A percentile compares a stretch with the other conserved stretches of the same genome.
Evolutionary conservation across 2,113 vertebrate species (phyloP).

Genomic region (Mormoops blainvillei): DNA sequence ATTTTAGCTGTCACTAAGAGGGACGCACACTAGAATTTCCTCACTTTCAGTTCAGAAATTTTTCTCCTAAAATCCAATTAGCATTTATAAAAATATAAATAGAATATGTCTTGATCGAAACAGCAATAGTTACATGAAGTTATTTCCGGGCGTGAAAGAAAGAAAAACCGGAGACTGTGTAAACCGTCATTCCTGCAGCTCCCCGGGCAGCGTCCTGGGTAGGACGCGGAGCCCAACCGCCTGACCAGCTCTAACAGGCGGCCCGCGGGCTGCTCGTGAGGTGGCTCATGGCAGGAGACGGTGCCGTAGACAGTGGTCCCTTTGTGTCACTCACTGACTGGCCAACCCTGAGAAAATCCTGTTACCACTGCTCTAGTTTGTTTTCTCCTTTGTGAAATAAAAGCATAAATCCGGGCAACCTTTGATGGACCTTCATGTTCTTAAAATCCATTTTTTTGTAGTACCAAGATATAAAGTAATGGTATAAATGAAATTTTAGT

Average conservation of each 20-base stretch:
- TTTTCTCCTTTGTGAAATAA: neutral
- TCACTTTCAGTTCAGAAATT: conserved; percentile 3
- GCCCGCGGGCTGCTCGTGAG: accelerated
- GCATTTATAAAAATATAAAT: conserved; percentile 52
- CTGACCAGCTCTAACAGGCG: accelerated
- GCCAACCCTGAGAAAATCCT: neutral
- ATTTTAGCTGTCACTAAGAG: conserved; percentile 39
- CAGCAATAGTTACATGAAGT: neutral
- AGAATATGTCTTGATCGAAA: conserved; percentile 45
- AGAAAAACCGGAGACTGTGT: neutral
- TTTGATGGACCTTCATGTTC: neutral
- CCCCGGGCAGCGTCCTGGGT: too few relatives aligned
- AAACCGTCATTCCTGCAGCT: neutral
- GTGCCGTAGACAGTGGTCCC: too few relatives aligned
- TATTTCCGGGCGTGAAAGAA: conserved; percentile 21
- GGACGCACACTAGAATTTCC: conserved; percentile 48
- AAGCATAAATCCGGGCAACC: neutral
- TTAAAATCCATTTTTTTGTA: neutral
- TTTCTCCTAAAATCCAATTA: conserved; percentile 19
- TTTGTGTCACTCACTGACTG: neutral
- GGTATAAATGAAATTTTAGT: neutral
- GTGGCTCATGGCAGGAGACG: accelerated
- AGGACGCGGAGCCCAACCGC: accelerated
- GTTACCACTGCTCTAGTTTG: neutral
- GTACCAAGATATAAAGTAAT: neutral